Conservation (phyloP, 2,797 vertebrate species). For the Sebastes iracundus region DNA sequence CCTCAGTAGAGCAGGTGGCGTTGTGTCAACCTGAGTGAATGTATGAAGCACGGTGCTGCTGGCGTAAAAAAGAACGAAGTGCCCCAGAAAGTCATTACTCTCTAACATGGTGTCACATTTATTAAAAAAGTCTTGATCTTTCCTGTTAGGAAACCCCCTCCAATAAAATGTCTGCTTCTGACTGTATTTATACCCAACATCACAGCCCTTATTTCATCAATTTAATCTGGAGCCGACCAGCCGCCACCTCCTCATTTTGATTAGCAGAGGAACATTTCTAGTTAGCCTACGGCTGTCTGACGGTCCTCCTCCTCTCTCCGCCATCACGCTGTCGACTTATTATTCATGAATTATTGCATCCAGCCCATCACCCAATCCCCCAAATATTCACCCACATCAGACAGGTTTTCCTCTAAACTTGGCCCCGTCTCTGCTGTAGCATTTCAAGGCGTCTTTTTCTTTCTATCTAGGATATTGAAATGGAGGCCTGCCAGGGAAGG, state of each 20-base stretch:
- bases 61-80: not conserved
- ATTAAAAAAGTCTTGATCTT: not conserved
- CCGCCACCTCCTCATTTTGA: slow-evolving; percentile 2
- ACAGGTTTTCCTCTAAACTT: not conserved
- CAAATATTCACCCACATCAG: not conserved
- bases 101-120: not conserved
- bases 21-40: not conserved
- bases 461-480: slow-evolving; percentile 31
- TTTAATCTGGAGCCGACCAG: not conserved
- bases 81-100: not conserved
- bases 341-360: slow-evolving; percentile 31
- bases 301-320: not conserved
- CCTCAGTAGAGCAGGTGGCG: not conserved
- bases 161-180: not conserved
- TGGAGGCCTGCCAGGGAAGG: slow-evolving; percentile 28
- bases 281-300: not conserved
- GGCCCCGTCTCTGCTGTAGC: not conserved
- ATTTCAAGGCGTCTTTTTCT: not conserved
- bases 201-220: not conserved
- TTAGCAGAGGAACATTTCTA: slow-evolving; percentile 10
- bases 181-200: not conserved
- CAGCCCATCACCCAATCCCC: not conserved
- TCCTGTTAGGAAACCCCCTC: not conserved
- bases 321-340: not conserved
- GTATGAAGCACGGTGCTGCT: not conserved